phyloP scores from a whole-genome alignment of 2,888 invertebrate genomes.

The Yponomeuta cagnagella region DNA sequence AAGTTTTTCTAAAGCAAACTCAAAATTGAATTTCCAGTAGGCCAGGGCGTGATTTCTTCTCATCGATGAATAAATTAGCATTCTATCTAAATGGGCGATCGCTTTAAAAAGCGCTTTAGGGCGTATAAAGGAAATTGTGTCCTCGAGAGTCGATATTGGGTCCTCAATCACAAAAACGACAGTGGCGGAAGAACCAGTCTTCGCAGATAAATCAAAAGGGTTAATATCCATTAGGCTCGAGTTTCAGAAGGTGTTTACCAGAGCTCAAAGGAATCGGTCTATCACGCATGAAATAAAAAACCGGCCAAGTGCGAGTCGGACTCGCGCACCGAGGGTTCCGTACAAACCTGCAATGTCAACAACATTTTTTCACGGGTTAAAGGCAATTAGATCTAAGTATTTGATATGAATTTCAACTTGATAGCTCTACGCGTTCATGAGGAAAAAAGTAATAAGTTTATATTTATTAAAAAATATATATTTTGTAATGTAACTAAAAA shows the following conservation, averaged over 20 bases:
- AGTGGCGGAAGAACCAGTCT: not conserved
- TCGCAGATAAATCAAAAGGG: not conserved
- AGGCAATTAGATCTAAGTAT: too few species aligned
- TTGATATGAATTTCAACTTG: too few species aligned
- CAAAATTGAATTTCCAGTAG: not conserved
- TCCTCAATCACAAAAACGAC: not conserved
- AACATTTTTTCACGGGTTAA: too few species aligned
- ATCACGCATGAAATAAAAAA: too few species aligned
- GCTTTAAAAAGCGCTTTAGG: constrained; percentile 52
- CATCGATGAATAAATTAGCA: constrained; percentile 72
- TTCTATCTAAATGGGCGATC: constrained; percentile 66
- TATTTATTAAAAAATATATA: too few species aligned
- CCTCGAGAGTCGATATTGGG: constrained; percentile 11
- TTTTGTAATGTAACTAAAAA: too few species aligned
- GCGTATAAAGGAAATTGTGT: constrained; percentile 43
- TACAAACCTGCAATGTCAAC: too few species aligned
- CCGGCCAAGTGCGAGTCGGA: too few species aligned
- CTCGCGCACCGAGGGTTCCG: too few species aligned
- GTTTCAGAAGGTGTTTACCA: too few species aligned
- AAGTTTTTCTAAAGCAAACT: not conserved
- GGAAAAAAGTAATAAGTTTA: too few species aligned
- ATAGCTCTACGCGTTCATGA: too few species aligned
- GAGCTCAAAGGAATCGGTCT: not conserved
- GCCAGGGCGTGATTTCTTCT: constrained; percentile 27
- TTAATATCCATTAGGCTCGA: not conserved